Base-by-base conservation (phyloP, 2,888 invertebrate genomes). In the Amphipoea oculea region DNA sequence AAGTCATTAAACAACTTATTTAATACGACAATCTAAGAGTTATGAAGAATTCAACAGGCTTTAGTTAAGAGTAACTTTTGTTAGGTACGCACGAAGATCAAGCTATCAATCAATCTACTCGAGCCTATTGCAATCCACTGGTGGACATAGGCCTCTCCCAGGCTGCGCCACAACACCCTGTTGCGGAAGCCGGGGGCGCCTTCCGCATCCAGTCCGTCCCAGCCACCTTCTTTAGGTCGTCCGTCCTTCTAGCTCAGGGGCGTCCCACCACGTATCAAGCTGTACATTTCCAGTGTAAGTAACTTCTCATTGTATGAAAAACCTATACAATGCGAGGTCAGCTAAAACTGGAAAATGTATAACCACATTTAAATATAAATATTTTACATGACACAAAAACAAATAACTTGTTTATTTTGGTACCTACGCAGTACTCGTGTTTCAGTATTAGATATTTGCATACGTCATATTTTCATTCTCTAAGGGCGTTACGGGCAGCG, bases 401-500 rank as follows among this genome's bases (percentile, higher is more conserved):
- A 54, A n/a, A 45, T 7, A 36, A 51, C 36, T n/a, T 40, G 23
- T 54, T 81, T 60, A 40, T 74, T 75, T 81, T 54, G 20, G 57
- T 81, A 29, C 29, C 29, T 29, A 66, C 57, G 69, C 51, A 23
- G 57, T 29, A 48, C 62, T 40, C 78, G 40, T 81, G 60, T 76
- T 75, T 75, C 75, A 76, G 68, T 68, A 63, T 72, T 73, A 40
- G 20, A 23, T 71, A 73, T 66, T 71, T 67, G 62, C n/a, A 65
- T 48, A 75, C 63, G 45, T 77, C 48, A 75, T 67, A 45, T 60
- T 84, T 66, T 71, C 42, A 54, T 74, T 65, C 72, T 67, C 78
- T 82, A 84, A 78, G 85, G 84, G 66, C 82, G 78, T 78, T 84
- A 78, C 78, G 84, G 82, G 29, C 84, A 69, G 42, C 14, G 40